These are phyloP conservation scores for Stercorarius parasiticus DNA, from an alignment of 2,113 vertebrate genomes.

Conservation along the genomic window DNA sequence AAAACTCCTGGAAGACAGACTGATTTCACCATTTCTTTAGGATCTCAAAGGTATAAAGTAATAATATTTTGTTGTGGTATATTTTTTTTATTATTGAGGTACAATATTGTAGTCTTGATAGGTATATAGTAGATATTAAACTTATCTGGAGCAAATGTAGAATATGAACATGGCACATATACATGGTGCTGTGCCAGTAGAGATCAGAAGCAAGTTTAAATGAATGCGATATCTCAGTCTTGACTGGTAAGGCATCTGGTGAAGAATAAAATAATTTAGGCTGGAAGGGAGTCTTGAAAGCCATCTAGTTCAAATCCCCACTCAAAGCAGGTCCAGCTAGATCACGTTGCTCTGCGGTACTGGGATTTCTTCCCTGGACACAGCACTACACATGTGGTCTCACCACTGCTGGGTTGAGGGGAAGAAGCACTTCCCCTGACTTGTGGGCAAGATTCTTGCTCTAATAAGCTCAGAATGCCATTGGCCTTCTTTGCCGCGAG, in stretches of 20 bases:
- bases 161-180: background rate
- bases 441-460: background rate
- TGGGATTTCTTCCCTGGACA: background rate
- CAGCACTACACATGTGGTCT: background rate
- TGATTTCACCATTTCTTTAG: background rate
- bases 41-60: background rate
- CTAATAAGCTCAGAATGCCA: background rate
- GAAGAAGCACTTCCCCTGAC: background rate
- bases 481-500: fast-evolving
- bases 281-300: background rate
- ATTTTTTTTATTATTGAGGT: background rate
- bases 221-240: background rate
- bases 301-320: background rate
- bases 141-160: background rate
- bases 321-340: background rate
- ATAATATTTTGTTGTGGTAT: background rate
- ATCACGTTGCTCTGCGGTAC: background rate
- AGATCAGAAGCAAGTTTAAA: background rate
- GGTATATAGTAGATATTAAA: background rate
- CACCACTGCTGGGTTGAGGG: background rate
- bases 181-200: background rate
- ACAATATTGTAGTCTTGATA: background rate
- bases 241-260: background rate
- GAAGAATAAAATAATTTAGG: background rate
- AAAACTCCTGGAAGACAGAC: background rate